Evolutionary conservation across 2,113 vertebrate species (phyloP), one percentile per base, ranked within the genome.

Genomic region (Ifrita kowaldi): DNA sequence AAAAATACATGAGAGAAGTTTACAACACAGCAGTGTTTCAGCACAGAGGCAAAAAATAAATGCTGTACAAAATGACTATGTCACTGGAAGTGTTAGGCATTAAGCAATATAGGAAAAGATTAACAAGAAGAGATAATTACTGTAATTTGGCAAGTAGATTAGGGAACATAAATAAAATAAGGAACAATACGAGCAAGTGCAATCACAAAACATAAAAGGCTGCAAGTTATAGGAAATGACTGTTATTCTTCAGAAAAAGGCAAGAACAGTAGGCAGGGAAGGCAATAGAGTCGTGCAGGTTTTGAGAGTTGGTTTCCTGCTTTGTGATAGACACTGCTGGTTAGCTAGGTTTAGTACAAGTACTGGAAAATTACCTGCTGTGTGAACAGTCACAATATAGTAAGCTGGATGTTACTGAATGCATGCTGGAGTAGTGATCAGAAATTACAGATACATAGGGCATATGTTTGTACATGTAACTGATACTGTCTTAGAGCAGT

Each of bases 101-200:
- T 90, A 92, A 88, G 85, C 53, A 94, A 30, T 86, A 90, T 77
- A 90, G 85, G 88, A 83, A 93, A 80, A 90, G 59, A 86, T 92
- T 88, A 95, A 92, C 78, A 93, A 60, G 44, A 68, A 94, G 62
- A 71, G 56, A 65, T 93, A 94, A 94, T 94, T 94, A 91, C 53
- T 69, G 62, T 94, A 85, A 93, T 96, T 88, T 88, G 49, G 57
- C 62, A 65, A 69, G 59, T 65, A 80, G 82, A 91, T 93, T 65
- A 79, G 46, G 37, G 85, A 83, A 83, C 49, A 76, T 93, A 91
- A 93, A 90, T 74, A 90, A 94, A 95, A 84, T 75, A 91, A 93
- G n/a, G 69, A 95, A 73, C 70, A 83, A 60, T 83, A 23, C 46
- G 52, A 94, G 53, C 78, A 90, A 93, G 49, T 85, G 50, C 62